phyloP scores from a whole-genome alignment of 2,888 invertebrate species.

The Cryptocheilus praepositus region DNA sequence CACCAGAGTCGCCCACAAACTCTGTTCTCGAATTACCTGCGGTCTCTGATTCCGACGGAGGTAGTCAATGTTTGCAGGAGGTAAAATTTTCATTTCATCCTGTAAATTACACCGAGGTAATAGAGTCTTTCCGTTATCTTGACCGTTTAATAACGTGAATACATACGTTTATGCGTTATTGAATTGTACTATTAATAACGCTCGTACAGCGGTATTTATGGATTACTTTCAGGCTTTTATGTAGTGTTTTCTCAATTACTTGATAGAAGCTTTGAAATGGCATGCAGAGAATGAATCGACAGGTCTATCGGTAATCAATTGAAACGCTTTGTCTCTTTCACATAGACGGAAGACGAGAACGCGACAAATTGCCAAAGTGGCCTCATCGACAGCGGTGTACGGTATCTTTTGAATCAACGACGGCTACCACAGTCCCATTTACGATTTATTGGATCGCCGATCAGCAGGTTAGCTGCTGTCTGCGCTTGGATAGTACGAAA shows the following conservation, averaged over 20 bases:
- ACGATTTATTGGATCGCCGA: background rate
- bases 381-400: background rate
- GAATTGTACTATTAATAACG: background rate
- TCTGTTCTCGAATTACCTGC: constrained; percentile 44
- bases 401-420: too few relatives aligned
- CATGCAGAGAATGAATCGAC: too few relatives aligned
- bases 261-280: too few relatives aligned
- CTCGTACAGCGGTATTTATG: background rate
- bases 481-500: background rate
- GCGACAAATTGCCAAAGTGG: too few relatives aligned
- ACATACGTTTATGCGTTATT: background rate
- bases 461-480: background rate
- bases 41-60: constrained; percentile 41
- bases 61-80: constrained; percentile 21
- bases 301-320: too few relatives aligned
- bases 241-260: too few relatives aligned
- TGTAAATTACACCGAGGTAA: background rate
- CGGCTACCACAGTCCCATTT: background rate
- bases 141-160: background rate
- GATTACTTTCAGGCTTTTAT: too few relatives aligned
- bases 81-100: constrained; percentile 25
- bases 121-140: background rate
- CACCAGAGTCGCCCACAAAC: constrained; percentile 31
- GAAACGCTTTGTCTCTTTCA: too few relatives aligned
- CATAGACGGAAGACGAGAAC: too few relatives aligned